Evolutionary conservation across 2,113 vertebrate genomes (phyloP), one percentile per base, ranked within the genome.

Genomic region (Melozone crissalis): DNA sequence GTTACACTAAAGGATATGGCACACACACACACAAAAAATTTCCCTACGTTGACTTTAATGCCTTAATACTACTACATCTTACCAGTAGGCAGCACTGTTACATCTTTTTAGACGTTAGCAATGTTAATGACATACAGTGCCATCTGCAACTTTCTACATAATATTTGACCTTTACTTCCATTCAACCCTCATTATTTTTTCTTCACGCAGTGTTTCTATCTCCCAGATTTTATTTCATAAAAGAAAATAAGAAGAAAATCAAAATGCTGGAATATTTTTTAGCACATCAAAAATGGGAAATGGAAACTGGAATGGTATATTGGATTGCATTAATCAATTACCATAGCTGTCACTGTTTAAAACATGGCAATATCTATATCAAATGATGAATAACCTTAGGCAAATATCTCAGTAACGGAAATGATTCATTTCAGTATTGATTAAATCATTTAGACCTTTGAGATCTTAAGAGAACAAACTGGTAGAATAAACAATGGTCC

Each of bases 1-100:
- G 46, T 83, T 95, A 67, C 52, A 90, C 2, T 33, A 77, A 86
- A 91, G 75, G 44, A 26, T 68, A 65, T 37, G 72, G 81, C 44
- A 33, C 31, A 43, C 59, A 84, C n/a, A 73, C 54, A 35, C 62
- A 43, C 63, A 84, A n/a, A 73, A 52, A 35, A 41, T 66, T 87
- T 92, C 75, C 90, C 81, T 80, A 57, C 52, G 21, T 6, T 84
- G 86, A 65, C 93, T 96, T 96, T 39, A 80, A 89, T 79, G 72
- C 94, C 89, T 88, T 66, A 96, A 97, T 96, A 97, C 85, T 98
- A 97, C 97, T 97, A 65, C 93, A 65, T 97, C 87, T 96, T 96
- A 97, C 98, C 98, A 98, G 97, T 95, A 98, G 98, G 98, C 96
- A 95, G 98, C 98, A 97, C 96, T 98, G 85, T 97, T 96, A 97